Evolutionary conservation across 2,797 vertebrate species (phyloP).

Genomic region (Mus spretus): DNA sequence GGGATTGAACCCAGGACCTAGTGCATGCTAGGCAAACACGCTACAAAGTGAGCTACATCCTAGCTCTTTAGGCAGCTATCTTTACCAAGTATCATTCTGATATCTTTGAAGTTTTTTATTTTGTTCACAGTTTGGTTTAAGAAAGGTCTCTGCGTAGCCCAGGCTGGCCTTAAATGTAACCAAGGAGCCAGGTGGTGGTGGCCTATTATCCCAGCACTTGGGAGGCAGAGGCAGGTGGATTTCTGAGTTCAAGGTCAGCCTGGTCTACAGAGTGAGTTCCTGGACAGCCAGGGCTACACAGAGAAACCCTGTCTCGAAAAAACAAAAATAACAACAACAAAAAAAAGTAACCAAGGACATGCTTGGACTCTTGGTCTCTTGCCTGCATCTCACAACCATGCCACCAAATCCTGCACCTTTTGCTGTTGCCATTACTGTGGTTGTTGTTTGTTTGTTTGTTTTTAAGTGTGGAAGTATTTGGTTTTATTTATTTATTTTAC

Average conservation of each 20-base stretch:
- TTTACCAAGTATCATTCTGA: background rate
- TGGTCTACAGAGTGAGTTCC: too few relatives aligned
- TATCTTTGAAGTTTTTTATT: background rate
- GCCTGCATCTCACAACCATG: background rate
- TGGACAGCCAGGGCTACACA: too few relatives aligned
- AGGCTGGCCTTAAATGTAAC: background rate
- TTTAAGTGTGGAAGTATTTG: background rate
- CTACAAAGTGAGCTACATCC: background rate
- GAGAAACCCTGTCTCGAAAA: too few relatives aligned
- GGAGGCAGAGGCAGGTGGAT: too few relatives aligned
- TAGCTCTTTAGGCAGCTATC: background rate
- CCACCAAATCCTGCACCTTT: background rate
- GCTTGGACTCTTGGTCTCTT: background rate
- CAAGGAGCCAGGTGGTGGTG: background rate
- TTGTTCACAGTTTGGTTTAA: background rate
- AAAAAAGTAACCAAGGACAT: background rate
- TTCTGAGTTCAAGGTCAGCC: too few relatives aligned
- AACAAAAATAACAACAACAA: too few relatives aligned
- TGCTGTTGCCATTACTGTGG: background rate
- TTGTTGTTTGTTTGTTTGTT: background rate
- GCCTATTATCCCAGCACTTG: too few relatives aligned
- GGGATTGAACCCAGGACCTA: background rate
- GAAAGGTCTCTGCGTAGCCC: background rate
- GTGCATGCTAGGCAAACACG: background rate
- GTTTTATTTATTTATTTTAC: background rate